Evolutionary conservation across 2,113 vertebrate genomes (phyloP).

Genomic region (Asarcornis scutulata): DNA sequence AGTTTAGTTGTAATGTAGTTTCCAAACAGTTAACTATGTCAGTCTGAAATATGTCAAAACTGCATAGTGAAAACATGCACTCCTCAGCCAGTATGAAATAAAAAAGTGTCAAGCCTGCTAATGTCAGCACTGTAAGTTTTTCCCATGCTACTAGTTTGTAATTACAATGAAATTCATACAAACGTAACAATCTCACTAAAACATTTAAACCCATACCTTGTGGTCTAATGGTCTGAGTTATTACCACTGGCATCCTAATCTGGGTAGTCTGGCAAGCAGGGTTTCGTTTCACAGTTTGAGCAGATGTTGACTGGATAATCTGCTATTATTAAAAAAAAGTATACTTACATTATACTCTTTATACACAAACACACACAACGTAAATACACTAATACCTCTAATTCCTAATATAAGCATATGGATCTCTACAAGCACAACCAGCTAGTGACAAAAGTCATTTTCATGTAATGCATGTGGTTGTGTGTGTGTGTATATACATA

Average conservation of each 20-base stretch:
- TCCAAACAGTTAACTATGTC: constrained; percentile 8
- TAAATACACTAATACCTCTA: constrained; percentile 56
- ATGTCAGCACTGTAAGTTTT: background rate
- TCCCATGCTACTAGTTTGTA: constrained; percentile 20
- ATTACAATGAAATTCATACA: constrained; percentile 59
- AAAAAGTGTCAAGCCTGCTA: constrained; percentile 20
- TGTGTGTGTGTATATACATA: constrained; percentile 60
- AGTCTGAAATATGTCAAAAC: background rate
- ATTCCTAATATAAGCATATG: constrained; percentile 38
- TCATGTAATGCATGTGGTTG: constrained; percentile 15
- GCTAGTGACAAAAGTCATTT: constrained; percentile 60
- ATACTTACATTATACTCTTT: constrained; percentile 66
- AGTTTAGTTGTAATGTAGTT: background rate
- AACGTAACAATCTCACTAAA: constrained; percentile 60
- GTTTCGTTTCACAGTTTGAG: constrained; percentile 82
- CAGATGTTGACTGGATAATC: constrained; percentile 69
- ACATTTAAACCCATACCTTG: constrained; percentile 79
- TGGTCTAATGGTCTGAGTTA: constrained; percentile 83
- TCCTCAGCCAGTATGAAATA: background rate
- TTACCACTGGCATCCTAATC: constrained; percentile 86
- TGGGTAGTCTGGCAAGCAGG: constrained; percentile 75
- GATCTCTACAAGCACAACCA: constrained; percentile 53
- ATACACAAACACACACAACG: constrained; percentile 66
- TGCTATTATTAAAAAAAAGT: constrained; percentile 71
- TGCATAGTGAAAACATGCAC: constrained; percentile 9